Evolutionary conservation across 1,140 invertebrate genomes (phyloP).

Genomic region (Bombus waltoni): DNA sequence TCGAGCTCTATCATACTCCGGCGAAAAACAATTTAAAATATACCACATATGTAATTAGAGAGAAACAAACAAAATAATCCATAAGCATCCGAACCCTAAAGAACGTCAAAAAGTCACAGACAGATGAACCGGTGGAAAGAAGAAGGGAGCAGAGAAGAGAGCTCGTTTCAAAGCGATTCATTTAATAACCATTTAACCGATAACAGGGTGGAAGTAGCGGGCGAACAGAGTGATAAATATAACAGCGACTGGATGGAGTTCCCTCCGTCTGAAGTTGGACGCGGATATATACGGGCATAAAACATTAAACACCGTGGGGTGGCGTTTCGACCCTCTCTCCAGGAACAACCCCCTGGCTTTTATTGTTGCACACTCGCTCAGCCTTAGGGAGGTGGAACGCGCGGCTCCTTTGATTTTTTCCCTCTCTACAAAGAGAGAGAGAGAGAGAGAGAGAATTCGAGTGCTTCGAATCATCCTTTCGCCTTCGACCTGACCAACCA

Average conservation of each 20-base stretch:
- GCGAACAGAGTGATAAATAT: constrained; percentile 49
- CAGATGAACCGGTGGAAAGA: neutral
- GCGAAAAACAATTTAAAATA: no score
- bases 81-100: neutral
- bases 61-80: neutral
- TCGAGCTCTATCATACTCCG: no score
- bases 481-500: neutral
- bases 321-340: neutral
- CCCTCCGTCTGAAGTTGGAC: constrained; percentile 44
- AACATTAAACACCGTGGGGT: constrained; percentile 42
- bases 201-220: constrained; percentile 35
- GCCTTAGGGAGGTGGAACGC: neutral
- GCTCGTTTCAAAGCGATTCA: constrained; percentile 42
- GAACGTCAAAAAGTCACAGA: neutral
- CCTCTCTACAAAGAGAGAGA: neutral
- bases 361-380: constrained; percentile 22
- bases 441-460: neutral
- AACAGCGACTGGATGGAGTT: constrained; percentile 37
- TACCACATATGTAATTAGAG: neutral
- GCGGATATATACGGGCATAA: constrained; percentile 45
- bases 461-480: neutral
- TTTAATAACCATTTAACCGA: constrained; percentile 56
- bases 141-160: neutral
- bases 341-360: neutral
- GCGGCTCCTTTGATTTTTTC: constrained; percentile 21